Evolutionary conservation across 2,797 vertebrate species (phyloP), one percentile per base, ranked within the genome.

Genomic region (Trematomus bernacchii): DNA sequence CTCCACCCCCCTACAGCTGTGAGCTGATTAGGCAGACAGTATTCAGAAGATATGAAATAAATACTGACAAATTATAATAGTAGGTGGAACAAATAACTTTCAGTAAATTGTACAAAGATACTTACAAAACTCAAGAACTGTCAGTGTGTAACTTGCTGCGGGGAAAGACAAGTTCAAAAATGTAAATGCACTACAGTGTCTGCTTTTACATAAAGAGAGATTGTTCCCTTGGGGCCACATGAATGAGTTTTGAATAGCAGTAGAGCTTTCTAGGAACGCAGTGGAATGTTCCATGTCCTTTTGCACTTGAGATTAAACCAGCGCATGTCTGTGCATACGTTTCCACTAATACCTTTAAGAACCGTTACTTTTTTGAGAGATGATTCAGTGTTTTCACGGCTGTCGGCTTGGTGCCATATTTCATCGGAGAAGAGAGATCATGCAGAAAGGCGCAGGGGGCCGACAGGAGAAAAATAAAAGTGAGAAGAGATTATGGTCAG

Each of bases 321-420:
- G 55, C 37, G 43, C 71, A 66, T 69, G 80, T 71, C 69, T 40
- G 55, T 47, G 70, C 71, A 68, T 54, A 76, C 44, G 77, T 65
- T 71, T 64, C 61, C 23, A 18, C 83, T 89, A 86, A 91, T 82
- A 73, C 85, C 73, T 83, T 85, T 73, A 71, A 86, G 90, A 89
- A 65, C 84, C 84, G 86, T 88, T 89, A 44, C 86, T 88, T 85
- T 89, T 91, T 85, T 74, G 55, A 90, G 84, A 87, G 44, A 77
- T 85, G 90, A 85, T 84, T 78, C 58, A 86, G 70, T 78, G 87
- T 86, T 85, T 89, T 85, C 54, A 58, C 52, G 71, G 73, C 71
- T 57, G 77, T 47, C 66, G 57, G 75, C 63, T 65, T 53, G 66
- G 57, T 81, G 84, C 75, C 83, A 80, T 58, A 73, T 89, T 87